phyloP scores from a whole-genome alignment of 2,797 vertebrate species.

The Philypnodon macrostomus region DNA sequence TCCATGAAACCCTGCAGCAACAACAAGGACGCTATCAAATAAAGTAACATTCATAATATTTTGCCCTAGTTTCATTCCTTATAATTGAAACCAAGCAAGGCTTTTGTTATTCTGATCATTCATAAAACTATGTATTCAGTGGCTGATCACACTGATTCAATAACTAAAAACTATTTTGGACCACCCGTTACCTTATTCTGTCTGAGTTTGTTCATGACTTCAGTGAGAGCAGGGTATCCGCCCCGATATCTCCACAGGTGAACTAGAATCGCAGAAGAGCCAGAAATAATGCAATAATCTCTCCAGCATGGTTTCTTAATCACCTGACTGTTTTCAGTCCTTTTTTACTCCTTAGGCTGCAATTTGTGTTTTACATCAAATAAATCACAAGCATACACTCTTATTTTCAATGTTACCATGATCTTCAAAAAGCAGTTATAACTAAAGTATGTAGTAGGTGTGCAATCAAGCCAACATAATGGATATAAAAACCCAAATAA shows the following conservation, averaged over 20 bases:
- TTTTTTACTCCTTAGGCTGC: conserved; percentile 2
- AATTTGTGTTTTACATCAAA: background rate
- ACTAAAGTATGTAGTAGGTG: too few species aligned
- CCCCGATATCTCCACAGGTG: conserved; percentile 97
- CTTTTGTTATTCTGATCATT: background rate
- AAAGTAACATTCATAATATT: background rate
- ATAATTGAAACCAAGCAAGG: background rate
- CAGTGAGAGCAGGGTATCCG: conserved; percentile 96
- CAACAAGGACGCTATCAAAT: conserved; percentile 17
- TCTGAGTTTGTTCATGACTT: conserved; percentile 95
- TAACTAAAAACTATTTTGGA: conserved; percentile 24
- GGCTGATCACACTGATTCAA: too few species aligned
- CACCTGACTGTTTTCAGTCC: background rate
- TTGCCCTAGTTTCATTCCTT: background rate
- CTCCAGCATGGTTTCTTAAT: too few species aligned
- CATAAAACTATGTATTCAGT: conserved; percentile 14
- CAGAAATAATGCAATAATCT: conserved; percentile 44
- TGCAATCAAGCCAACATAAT: too few species aligned
- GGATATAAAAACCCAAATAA: too few species aligned
- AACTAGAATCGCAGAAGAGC: conserved; percentile 77
- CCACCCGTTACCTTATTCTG: conserved; percentile 85
- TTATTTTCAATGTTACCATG: too few species aligned
- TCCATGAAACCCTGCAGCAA: conserved; percentile 81
- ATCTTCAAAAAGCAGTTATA: too few species aligned
- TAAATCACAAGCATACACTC: background rate